Evolutionary conservation across 2,113 vertebrate species (phyloP).

Genomic region (Phocoena phocoena): DNA sequence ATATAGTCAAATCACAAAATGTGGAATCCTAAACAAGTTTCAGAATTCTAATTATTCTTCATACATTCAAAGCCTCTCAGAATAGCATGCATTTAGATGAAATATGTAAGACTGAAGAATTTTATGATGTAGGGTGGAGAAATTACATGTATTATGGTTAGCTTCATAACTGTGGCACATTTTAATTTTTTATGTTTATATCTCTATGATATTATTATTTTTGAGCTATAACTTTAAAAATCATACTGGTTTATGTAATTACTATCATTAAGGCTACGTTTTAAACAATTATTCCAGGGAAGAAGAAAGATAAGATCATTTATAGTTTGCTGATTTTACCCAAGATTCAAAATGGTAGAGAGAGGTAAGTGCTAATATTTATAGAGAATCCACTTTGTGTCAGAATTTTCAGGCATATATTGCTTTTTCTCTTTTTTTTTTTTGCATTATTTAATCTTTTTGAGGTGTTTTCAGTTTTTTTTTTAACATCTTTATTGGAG

Average conservation of each 20-base stretch:
- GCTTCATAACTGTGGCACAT: neutral
- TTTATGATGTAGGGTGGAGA: neutral
- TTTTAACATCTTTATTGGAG: too few relatives aligned
- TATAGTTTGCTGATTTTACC: neutral
- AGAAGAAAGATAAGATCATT: neutral
- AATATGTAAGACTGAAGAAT: neutral
- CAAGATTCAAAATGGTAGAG: neutral
- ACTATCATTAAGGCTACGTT: neutral
- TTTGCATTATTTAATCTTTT: too few relatives aligned
- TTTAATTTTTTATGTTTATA: neutral
- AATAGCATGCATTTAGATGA: neutral
- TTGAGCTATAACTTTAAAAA: neutral
- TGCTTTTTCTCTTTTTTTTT: too few relatives aligned
- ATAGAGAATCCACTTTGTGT: neutral
- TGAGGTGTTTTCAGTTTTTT: too few relatives aligned
- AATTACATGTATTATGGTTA: neutral
- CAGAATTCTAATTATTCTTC: neutral
- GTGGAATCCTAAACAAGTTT: neutral
- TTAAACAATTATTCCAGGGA: neutral
- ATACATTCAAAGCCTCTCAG: neutral
- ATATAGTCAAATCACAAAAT: neutral
- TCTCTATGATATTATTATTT: neutral
- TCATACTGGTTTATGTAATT: neutral
- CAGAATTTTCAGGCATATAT: neutral
- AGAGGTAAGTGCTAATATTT: neutral